Evolutionary conservation across 2,888 invertebrate genomes (phyloP).

Genomic region (Dinocampus coccinellae): DNA sequence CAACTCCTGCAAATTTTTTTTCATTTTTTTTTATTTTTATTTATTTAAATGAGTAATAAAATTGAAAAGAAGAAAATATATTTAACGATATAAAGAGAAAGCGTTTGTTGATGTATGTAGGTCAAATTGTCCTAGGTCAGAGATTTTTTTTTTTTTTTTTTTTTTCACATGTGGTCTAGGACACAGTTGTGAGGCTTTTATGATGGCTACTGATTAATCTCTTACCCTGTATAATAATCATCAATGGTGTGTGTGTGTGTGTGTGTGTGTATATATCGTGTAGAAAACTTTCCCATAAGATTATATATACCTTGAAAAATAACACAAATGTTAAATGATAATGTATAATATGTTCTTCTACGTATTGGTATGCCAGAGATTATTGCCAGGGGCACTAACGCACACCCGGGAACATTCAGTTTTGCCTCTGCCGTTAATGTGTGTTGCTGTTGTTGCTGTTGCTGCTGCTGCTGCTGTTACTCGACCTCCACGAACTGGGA

Average conservation of each 20-base stretch:
- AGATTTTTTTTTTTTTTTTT: too few relatives aligned
- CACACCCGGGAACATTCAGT: conserved; percentile 10
- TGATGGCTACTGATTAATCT: conserved; percentile 18
- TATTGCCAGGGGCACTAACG: conserved; percentile 17
- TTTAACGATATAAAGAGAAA: not conserved
- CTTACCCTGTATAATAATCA: not conserved
- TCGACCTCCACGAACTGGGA: conserved; percentile 44
- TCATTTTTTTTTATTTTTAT: too few relatives aligned
- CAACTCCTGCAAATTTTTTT: not conserved
- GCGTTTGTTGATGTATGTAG: conserved; percentile 1
- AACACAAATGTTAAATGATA: too few relatives aligned
- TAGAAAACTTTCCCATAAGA: too few relatives aligned
- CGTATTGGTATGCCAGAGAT: conserved; percentile 52
- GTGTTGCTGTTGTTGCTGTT: not conserved
- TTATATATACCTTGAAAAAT: too few relatives aligned
- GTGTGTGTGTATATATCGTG: too few relatives aligned
- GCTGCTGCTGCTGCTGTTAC: not conserved
- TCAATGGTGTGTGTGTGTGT: conserved; percentile 36
- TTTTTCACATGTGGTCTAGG: not conserved
- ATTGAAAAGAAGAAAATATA: not conserved
- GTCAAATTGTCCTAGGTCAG: conserved; percentile 22
- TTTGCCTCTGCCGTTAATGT: not conserved
- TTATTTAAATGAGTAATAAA: not conserved
- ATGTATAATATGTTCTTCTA: conserved; percentile 48
- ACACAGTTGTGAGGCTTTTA: not conserved